phyloP scores from a whole-genome alignment of 1,140 invertebrate genomes.

The Megathymus violae region DNA sequence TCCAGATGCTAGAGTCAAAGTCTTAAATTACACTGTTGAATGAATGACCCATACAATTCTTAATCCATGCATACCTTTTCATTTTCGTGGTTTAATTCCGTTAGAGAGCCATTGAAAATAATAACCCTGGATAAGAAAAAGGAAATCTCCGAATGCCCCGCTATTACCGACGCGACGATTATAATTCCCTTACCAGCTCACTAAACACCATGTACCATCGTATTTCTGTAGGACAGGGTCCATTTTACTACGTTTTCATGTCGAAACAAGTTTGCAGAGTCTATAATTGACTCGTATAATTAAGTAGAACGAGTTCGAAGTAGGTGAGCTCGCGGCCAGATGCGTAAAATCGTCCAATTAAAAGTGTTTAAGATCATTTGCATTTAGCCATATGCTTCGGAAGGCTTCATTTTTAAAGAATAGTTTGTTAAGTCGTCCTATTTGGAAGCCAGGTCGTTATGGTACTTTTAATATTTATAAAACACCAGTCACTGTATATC shows the following conservation, averaged over 20 bases:
- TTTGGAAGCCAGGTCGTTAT: too few species aligned
- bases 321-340: slow-evolving; percentile 43
- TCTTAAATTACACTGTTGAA: background rate
- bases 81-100: slow-evolving; percentile 29
- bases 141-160: slow-evolving; percentile 26
- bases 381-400: slow-evolving; percentile 40
- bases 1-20: too few species aligned
- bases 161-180: slow-evolving; percentile 26
- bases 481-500: too few species aligned
- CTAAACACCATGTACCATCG: background rate
- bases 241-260: background rate
- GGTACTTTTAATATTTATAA: too few species aligned
- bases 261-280: slow-evolving; percentile 5
- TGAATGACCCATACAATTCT: slow-evolving; percentile 25
- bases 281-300: slow-evolving; percentile 47
- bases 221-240: too few species aligned
- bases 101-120: slow-evolving; percentile 32
- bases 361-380: slow-evolving; percentile 51
- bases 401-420: slow-evolving; percentile 30
- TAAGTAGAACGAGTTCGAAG: slow-evolving; percentile 43
- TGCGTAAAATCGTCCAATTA: slow-evolving; percentile 54
- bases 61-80: slow-evolving; percentile 10
- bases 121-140: slow-evolving; percentile 29
- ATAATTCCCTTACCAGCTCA: slow-evolving; percentile 19
- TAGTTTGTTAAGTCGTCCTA: too few species aligned